These are phyloP conservation scores for Cassiopea andromeda DNA, from an alignment of 30 jellyfish, hydroid and myxozoan genomes.

Conservation along the genomic window DNA sequence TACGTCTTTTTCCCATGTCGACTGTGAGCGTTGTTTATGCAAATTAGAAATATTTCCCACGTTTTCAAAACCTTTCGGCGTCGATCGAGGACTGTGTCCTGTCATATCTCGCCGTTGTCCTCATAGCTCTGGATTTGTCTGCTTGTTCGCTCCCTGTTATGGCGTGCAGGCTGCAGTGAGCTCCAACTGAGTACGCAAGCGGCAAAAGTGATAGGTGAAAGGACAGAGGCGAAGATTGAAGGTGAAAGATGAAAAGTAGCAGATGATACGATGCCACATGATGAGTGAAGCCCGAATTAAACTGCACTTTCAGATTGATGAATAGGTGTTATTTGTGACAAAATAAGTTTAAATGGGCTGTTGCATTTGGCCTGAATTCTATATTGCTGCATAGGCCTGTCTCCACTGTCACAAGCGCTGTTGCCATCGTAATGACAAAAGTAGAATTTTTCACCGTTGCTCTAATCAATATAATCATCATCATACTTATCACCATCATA, in stretches of 20 bases:
- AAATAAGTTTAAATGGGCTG: background rate
- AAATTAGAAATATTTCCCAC: slow-evolving; percentile 34
- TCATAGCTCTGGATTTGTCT: slow-evolving; percentile 21
- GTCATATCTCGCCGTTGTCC: slow-evolving; percentile 45
- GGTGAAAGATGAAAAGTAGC: slow-evolving; percentile 70
- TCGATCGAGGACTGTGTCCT: slow-evolving; percentile 33
- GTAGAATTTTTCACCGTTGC: too few species aligned
- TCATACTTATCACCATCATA: too few species aligned
- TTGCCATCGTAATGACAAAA: too few species aligned
- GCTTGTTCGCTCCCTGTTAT: slow-evolving; percentile 41
- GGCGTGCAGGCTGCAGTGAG: slow-evolving; percentile 71
- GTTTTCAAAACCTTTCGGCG: slow-evolving; percentile 32
- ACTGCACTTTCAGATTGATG: slow-evolving; percentile 45
- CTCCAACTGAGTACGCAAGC: slow-evolving; percentile 63
- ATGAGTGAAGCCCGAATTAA: slow-evolving; percentile 44
- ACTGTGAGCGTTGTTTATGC: background rate
- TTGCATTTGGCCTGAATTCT: background rate
- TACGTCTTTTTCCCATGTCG: background rate
- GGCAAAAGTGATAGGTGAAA: slow-evolving; percentile 68
- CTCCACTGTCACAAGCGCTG: too few species aligned
- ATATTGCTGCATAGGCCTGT: too few species aligned
- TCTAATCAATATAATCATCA: too few species aligned
- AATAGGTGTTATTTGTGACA: slow-evolving; percentile 23
- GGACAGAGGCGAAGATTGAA: slow-evolving; percentile 71
- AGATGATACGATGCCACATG: slow-evolving; percentile 28